Conservation (phyloP, 2,888 invertebrate genomes). For the Labia minor region DNA sequence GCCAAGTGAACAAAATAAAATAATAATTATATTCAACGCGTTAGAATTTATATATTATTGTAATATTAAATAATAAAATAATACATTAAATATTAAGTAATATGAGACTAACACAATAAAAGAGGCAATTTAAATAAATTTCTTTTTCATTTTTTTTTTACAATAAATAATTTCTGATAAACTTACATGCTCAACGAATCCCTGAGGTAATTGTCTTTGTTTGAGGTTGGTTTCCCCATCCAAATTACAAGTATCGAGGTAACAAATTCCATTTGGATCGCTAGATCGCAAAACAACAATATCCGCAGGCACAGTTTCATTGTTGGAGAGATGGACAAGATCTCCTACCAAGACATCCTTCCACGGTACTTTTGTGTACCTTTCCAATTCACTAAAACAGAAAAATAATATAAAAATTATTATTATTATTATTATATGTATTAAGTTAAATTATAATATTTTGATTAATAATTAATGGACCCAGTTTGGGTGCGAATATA, state of each 20-base stretch:
- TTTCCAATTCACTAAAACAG: slow-evolving; percentile 58
- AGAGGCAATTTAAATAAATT: no score
- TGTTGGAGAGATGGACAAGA: slow-evolving; percentile 87
- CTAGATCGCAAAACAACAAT: slow-evolving; percentile 80
- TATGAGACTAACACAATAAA: no score
- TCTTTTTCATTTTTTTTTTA: no score
- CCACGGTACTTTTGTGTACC: slow-evolving; percentile 81
- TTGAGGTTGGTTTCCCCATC: slow-evolving; percentile 95
- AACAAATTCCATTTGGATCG: slow-evolving; percentile 79
- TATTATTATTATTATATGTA: not conserved
- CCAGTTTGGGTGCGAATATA: no score
- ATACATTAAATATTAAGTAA: no score
- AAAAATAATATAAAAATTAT: slow-evolving; percentile 21
- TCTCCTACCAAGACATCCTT: slow-evolving; percentile 86
- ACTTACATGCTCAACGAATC: slow-evolving; percentile 58
- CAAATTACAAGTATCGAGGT: slow-evolving; percentile 90
- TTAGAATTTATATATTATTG: no score
- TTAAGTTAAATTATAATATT: no score
- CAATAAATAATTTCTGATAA: no score
- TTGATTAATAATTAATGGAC: no score
- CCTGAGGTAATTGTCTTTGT: slow-evolving; percentile 73
- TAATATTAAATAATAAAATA: no score
- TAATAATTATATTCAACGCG: no score
- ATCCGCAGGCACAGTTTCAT: slow-evolving; percentile 94
- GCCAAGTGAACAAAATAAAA: no score